phyloP scores from a whole-genome alignment of 2,888 invertebrate species.

The Drosophila picticornis region DNA sequence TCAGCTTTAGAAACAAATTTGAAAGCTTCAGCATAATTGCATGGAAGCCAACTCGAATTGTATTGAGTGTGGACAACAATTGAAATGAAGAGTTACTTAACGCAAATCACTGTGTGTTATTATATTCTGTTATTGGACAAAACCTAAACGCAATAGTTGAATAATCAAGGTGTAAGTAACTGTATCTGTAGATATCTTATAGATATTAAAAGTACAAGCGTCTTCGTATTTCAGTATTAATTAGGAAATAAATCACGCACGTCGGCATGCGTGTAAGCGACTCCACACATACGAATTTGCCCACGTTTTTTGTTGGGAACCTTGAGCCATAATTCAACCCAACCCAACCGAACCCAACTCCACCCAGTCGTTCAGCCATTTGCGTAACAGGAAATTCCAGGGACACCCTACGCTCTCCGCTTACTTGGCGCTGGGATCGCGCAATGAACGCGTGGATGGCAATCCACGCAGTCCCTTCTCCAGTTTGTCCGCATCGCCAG shows the following conservation, averaged over 20 bases:
- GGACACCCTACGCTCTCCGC: not conserved
- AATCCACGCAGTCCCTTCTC: slow-evolving; percentile 87
- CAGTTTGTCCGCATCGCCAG: slow-evolving; percentile 89
- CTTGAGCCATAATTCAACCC: slow-evolving; percentile 14
- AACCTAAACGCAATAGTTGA: slow-evolving; percentile 29
- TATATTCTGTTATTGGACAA: not conserved
- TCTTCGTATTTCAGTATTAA: slow-evolving; percentile 79
- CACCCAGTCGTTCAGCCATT: not conserved
- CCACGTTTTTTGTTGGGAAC: slow-evolving; percentile 24
- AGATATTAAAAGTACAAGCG: slow-evolving; percentile 80
- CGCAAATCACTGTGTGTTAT: not conserved
- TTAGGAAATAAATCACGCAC: slow-evolving; percentile 75
- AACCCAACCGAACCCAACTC: not conserved
- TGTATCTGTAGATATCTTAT: slow-evolving; percentile 57
- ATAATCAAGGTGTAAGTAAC: slow-evolving; percentile 30
- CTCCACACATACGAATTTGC: slow-evolving; percentile 29
- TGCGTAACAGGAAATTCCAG: slow-evolving; percentile 10
- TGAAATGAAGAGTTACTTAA: not conserved
- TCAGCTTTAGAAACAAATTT: not conserved
- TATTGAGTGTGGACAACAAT: not conserved
- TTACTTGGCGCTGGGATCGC: slow-evolving; percentile 84
- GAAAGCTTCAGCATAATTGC: not conserved
- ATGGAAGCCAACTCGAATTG: not conserved
- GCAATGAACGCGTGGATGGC: slow-evolving; percentile 89
- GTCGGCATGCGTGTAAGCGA: slow-evolving; percentile 49